phyloP scores from a whole-genome alignment of 2,113 vertebrate species.

The Nannospalax galili region DNA sequence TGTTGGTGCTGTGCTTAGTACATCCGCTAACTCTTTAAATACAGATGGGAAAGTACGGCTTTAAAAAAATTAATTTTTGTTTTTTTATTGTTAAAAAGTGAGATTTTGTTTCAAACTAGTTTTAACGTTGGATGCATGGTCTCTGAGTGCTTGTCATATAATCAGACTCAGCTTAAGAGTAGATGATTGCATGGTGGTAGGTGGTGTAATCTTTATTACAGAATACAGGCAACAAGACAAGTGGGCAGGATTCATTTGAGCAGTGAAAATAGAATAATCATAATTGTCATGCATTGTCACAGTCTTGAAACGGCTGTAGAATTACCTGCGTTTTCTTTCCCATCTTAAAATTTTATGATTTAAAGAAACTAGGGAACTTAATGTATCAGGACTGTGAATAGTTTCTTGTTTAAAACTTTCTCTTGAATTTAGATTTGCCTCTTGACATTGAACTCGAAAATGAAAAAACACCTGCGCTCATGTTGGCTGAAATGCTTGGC shows the following conservation, averaged over 20 bases:
- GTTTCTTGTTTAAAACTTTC: slow-evolving; percentile 57
- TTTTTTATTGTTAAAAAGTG: slow-evolving; percentile 33
- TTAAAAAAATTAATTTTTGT: no score
- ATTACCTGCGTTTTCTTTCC: slow-evolving; percentile 31
- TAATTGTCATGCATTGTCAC: not conserved
- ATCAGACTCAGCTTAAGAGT: not conserved
- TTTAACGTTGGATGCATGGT: slow-evolving; percentile 30
- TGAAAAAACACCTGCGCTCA: slow-evolving; percentile 33
- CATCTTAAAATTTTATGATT: slow-evolving; percentile 38
- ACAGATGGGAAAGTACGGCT: not conserved
- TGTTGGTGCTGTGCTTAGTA: slow-evolving; percentile 25
- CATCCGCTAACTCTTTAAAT: not conserved
- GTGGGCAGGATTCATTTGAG: not conserved
- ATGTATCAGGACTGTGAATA: not conserved
- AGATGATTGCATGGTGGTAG: slow-evolving; percentile 22
- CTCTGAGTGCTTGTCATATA: slow-evolving; percentile 40
- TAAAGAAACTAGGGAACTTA: slow-evolving; percentile 44
- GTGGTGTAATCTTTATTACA: not conserved
- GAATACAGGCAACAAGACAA: not conserved
- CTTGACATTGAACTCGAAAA: slow-evolving; percentile 82
- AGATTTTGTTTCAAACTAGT: slow-evolving; percentile 37
- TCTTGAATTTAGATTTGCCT: slow-evolving; percentile 86
- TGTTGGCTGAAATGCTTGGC: slow-evolving; percentile 89
- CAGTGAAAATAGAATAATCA: slow-evolving; percentile 23
- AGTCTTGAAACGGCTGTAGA: not conserved